Conservation (phyloP, 2,888 invertebrate genomes). For the Hydropsyche betteni region DNA sequence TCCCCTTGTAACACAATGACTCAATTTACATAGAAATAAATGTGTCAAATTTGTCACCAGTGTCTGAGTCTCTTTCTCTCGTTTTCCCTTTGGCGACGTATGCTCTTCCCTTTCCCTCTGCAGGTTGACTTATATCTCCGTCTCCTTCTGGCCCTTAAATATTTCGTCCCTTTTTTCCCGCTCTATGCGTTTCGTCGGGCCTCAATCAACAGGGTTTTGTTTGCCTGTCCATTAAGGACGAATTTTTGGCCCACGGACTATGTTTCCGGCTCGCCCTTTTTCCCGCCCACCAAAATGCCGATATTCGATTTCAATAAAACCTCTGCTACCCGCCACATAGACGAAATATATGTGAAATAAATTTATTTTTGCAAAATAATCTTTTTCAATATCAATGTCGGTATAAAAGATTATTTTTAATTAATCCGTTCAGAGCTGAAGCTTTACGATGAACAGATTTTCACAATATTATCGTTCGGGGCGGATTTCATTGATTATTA, state of each 20-base stretch:
- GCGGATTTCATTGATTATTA: no score
- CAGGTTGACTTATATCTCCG: no score
- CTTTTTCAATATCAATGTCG: no score
- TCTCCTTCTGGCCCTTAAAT: not conserved
- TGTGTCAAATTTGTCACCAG: conserved; percentile 42
- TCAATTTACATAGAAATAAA: conserved; percentile 41
- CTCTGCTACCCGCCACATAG: not conserved
- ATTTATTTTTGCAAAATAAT: no score
- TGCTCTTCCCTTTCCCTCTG: not conserved
- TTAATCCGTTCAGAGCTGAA: no score
- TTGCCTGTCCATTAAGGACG: conserved; percentile 17
- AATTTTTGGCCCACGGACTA: conserved; percentile 3
- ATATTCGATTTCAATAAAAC: conserved; percentile 16
- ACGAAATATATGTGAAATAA: no score
- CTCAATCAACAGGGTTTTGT: conserved; percentile 33
- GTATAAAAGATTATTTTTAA: no score
- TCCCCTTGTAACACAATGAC: conserved; percentile 22
- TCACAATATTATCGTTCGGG: no score
- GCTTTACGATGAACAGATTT: no score
- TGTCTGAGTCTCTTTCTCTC: not conserved
- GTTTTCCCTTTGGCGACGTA: not conserved
- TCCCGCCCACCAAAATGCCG: not conserved
- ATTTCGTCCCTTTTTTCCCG: no score
- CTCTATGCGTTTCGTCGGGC: no score
- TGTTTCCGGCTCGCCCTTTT: conserved; percentile 15